These are phyloP conservation scores for Phocides pigmalion DNA, from an alignment of 1,140 invertebrate genomes.

Conservation along the genomic window DNA sequence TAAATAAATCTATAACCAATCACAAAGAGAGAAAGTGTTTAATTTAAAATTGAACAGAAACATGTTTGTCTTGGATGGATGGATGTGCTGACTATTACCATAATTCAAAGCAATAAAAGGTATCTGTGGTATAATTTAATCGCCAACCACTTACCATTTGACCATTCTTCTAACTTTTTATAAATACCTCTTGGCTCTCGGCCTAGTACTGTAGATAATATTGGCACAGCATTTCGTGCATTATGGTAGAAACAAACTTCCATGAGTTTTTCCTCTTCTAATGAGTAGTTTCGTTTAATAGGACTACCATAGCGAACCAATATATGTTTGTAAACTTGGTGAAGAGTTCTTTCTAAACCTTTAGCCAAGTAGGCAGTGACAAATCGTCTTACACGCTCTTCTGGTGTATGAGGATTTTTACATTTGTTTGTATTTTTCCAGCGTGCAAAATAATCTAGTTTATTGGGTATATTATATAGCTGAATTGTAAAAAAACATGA, in stretches of 20 bases:
- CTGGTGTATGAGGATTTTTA: conserved; percentile 41
- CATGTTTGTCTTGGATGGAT: no score
- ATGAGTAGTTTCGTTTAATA: conserved; percentile 50
- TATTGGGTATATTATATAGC: conserved; percentile 59
- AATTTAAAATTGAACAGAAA: no score
- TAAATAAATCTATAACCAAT: no score
- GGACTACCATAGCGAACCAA: conserved; percentile 46
- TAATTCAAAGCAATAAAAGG: no score
- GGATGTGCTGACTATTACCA: no score
- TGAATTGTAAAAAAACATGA: no score
- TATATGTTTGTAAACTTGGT: conserved; percentile 64
- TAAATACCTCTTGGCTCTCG: conserved; percentile 65
- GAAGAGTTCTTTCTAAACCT: conserved; percentile 57
- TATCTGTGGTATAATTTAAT: no score
- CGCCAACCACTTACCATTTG: conserved; percentile 45
- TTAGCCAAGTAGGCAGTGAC: conserved; percentile 59
- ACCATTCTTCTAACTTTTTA: conserved; percentile 48
- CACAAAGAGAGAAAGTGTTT: no score
- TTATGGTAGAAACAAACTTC: conserved; percentile 57
- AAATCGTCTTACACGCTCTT: conserved; percentile 58
- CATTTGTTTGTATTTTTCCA: conserved; percentile 60
- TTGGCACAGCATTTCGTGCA: conserved; percentile 50
- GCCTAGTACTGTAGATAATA: conserved; percentile 55
- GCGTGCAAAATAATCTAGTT: conserved; percentile 57
- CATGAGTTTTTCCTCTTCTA: conserved; percentile 64